These are phyloP conservation scores for Melanchra persicariae DNA, from an alignment of 2,888 invertebrate species.

Conservation along the genomic window DNA sequence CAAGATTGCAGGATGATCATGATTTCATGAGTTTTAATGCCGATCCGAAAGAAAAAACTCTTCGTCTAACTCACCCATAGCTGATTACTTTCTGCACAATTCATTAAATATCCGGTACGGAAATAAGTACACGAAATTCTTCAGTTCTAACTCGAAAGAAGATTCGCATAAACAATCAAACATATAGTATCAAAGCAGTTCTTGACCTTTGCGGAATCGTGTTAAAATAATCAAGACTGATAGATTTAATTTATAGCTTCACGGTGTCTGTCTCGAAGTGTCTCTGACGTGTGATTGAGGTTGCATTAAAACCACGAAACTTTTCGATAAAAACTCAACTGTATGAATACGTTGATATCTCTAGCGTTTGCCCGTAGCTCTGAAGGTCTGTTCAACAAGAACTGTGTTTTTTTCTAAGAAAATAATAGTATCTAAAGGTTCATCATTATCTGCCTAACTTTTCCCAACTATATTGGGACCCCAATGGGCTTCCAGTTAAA, in stretches of 20 bases:
- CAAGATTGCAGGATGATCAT: background rate
- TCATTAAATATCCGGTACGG: conserved; percentile 1
- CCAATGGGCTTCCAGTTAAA: too few relatives aligned
- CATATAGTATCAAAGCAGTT: conserved; percentile 17
- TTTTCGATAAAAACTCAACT: too few relatives aligned
- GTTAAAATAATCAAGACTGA: conserved; percentile 39
- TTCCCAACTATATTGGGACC: too few relatives aligned
- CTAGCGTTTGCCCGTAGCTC: too few relatives aligned
- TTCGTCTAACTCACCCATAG: background rate
- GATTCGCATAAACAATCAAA: conserved; percentile 24
- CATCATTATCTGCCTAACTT: too few relatives aligned
- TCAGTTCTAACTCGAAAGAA: conserved; percentile 2
- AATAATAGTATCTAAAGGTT: too few relatives aligned
- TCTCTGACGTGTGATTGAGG: conserved; percentile 15
- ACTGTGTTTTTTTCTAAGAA: too few relatives aligned
- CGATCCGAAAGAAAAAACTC: background rate
- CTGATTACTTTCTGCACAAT: background rate
- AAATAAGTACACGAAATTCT: conserved; percentile 20
- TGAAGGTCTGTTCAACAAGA: too few relatives aligned
- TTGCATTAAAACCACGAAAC: background rate
- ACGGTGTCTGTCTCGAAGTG: conserved; percentile 28
- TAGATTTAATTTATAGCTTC: conserved; percentile 46
- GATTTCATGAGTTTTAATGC: background rate
- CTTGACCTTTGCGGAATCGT: conserved; percentile 32
- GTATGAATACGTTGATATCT: too few relatives aligned